Conservation (phyloP, 2,888 invertebrate genomes). For the Thelaira solivaga region DNA sequence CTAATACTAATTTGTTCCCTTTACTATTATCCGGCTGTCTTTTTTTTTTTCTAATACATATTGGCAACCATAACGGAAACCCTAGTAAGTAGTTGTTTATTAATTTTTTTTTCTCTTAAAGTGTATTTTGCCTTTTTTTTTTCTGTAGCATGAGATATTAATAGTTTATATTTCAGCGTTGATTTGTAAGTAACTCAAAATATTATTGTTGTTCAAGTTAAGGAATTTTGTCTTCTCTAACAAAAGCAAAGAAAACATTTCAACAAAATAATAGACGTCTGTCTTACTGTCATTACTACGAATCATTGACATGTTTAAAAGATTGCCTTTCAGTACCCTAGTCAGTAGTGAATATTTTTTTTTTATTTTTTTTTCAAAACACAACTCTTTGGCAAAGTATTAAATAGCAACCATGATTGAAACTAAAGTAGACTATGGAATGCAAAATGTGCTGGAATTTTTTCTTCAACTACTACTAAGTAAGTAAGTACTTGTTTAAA, state of each 20-base stretch:
- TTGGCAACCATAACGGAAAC: constrained; percentile 35
- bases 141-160: constrained; percentile 18
- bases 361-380: neutral
- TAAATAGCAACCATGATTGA: constrained; percentile 22
- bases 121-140: neutral
- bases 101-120: neutral
- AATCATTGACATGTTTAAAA: constrained; percentile 53
- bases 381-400: neutral
- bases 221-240: constrained; percentile 32
- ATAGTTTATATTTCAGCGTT: constrained; percentile 33
- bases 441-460: constrained; percentile 1
- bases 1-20: too few relatives aligned
- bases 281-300: constrained; percentile 40
- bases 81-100: constrained; percentile 7
- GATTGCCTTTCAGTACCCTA: constrained; percentile 39
- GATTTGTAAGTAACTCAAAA: constrained; percentile 43
- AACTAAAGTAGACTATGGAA: neutral
- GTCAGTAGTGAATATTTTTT: neutral
- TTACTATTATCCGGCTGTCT: too few relatives aligned
- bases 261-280: constrained; percentile 1
- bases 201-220: constrained; percentile 30
- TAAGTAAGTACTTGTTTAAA: constrained; percentile 38
- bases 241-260: constrained; percentile 15
- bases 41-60: neutral
- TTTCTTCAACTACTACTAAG: constrained; percentile 1